Percentiles rank a stretch among this genome's conserved stretches.
Conservation (phyloP, 2,113 vertebrate species). For the Callipepla californica region DNA sequence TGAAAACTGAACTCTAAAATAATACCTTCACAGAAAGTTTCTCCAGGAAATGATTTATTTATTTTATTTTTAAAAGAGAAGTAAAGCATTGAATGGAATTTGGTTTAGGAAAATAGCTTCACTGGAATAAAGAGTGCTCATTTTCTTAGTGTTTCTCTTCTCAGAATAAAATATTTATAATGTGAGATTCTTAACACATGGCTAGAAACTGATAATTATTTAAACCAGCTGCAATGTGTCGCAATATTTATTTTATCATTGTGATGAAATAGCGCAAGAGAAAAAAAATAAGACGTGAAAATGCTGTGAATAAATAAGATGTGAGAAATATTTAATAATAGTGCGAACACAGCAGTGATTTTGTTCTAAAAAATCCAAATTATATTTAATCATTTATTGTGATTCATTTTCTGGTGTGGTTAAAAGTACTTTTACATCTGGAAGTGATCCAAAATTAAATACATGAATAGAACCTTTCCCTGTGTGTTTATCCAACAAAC, state of each 20-base stretch:
- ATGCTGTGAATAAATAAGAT: conserved; percentile 3
- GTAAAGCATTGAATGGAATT: not conserved
- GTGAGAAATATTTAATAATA: not conserved
- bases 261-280: not conserved
- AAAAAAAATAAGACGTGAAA: not conserved
- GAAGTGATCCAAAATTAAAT: not conserved
- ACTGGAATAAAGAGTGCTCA: not conserved
- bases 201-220: conserved; percentile 33
- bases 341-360: not conserved
- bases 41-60: not conserved
- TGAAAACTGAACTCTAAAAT: not conserved
- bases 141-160: not conserved
- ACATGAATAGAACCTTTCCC: not conserved
- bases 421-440: not conserved
- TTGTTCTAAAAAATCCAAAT: not conserved
- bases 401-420: not conserved
- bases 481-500: not conserved
- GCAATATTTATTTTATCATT: not conserved
- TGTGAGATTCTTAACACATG: not conserved
- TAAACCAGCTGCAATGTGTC: not conserved
- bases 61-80: not conserved
- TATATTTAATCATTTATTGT: not conserved
- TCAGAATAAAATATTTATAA: not conserved
- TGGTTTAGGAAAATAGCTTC: not conserved
- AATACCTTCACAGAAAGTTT: not conserved